phyloP scores from a whole-genome alignment of 2,888 invertebrate species.

The Phortica okadai region DNA sequence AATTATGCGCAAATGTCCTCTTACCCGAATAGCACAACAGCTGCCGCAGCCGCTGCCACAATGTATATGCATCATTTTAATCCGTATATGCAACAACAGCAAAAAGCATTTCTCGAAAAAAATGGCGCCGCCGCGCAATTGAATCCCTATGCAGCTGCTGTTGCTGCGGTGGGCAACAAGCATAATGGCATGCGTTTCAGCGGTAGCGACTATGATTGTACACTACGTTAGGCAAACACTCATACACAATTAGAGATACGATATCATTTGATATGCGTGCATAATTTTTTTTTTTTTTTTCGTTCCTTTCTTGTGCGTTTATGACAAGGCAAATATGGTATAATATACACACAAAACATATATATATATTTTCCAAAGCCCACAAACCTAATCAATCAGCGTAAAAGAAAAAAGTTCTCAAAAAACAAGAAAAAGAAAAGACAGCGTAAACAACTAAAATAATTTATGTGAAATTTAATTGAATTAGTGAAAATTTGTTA shows the following conservation, averaged over 20 bases:
- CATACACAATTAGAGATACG: conserved; percentile 1
- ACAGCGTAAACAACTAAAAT: conserved; percentile 33
- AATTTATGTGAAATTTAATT: conserved; percentile 45
- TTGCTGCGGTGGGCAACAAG: conserved; percentile 43
- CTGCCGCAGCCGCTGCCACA: conserved; percentile 50
- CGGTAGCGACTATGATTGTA: conserved; percentile 58
- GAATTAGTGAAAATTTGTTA: conserved; percentile 69
- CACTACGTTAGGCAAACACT: conserved; percentile 46
- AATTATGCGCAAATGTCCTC: conserved; percentile 52
- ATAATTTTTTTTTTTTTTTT: not conserved
- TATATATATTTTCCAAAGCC: no score
- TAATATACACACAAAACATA: no score
- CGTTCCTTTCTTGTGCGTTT: no score
- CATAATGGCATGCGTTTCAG: conserved; percentile 25
- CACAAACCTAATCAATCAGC: not conserved
- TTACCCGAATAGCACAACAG: conserved; percentile 44
- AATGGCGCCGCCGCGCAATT: conserved; percentile 53
- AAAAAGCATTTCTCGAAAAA: conserved; percentile 63
- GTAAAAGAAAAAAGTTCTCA: conserved; percentile 1
- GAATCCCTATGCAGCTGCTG: conserved; percentile 50
- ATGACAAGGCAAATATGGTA: no score
- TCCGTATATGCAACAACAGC: conserved; percentile 64
- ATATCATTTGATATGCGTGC: not conserved
- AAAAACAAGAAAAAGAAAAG: conserved; percentile 42
- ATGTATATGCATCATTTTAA: conserved; percentile 71